A percentile compares a stretch with the other conserved stretches of the same genome.
Evolutionary conservation across 2,797 vertebrate genomes (phyloP).

Genomic region (Sebastiscus albofasciatus): DNA sequence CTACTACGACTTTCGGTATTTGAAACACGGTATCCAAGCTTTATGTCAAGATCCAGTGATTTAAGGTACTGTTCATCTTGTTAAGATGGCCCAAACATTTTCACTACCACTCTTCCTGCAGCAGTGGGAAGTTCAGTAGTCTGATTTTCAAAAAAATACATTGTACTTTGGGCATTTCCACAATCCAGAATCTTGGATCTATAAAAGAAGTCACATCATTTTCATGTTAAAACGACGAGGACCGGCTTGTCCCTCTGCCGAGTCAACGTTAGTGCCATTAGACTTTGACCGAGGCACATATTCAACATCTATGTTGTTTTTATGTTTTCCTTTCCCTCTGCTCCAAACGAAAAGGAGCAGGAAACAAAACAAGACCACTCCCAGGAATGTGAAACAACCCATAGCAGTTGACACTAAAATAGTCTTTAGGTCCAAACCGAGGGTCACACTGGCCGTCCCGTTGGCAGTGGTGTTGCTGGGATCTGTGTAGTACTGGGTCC

Average conservation of each 20-base stretch:
- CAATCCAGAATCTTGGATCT: constrained; percentile 51
- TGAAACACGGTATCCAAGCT: constrained; percentile 51
- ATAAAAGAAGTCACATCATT: constrained; percentile 92
- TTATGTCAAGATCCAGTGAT: constrained; percentile 52
- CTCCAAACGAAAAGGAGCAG: constrained; percentile 99
- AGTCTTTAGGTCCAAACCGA: constrained; percentile 97
- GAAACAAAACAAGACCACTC: constrained; percentile 99
- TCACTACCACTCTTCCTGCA: constrained; percentile 31
- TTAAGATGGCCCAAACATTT: constrained; percentile 32
- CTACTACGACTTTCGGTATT: constrained; percentile 35
- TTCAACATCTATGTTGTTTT: constrained; percentile 99
- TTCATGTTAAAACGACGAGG: constrained; percentile 99
- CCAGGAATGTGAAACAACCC: constrained; percentile 99
- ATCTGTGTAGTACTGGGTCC: constrained; percentile 98
- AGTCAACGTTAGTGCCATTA: constrained; percentile 89
- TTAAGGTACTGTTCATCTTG: constrained; percentile 41
- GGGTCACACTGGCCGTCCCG: constrained; percentile 89
- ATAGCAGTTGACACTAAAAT: constrained; percentile 99
- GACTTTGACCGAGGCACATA: constrained; percentile 94
- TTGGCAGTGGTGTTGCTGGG: constrained; percentile 93
- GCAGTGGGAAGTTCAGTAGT: constrained; percentile 57
- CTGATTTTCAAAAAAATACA: constrained; percentile 76
- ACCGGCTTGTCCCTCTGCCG: constrained; percentile 89
- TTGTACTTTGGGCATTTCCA: constrained; percentile 69
- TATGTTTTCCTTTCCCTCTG: constrained; percentile 99